Evolutionary conservation across 2,888 invertebrate genomes (phyloP).

Genomic region (Chalcis sispes): DNA sequence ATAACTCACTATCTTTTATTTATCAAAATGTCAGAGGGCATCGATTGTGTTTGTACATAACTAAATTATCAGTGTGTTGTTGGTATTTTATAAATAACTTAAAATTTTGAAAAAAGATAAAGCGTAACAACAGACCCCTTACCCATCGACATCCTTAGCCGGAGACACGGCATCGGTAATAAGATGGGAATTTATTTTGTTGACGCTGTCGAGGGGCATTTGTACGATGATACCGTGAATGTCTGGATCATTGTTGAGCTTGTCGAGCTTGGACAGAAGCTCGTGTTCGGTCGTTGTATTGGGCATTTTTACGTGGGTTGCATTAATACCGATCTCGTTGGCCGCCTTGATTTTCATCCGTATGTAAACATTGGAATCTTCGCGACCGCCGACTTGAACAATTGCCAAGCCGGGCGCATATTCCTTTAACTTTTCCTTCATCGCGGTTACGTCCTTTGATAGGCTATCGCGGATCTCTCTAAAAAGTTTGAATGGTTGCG

Average conservation of each 20-base stretch:
- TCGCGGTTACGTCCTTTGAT: slow-evolving; percentile 80
- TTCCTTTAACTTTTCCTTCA: slow-evolving; percentile 79
- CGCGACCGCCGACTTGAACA: slow-evolving; percentile 96
- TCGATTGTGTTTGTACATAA: slow-evolving; percentile 14
- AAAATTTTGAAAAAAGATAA: not conserved
- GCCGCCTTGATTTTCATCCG: slow-evolving; percentile 96
- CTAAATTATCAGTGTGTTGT: not conserved
- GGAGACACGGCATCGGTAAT: slow-evolving; percentile 93
- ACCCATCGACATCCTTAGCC: slow-evolving; percentile 97
- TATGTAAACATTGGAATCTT: slow-evolving; percentile 99
- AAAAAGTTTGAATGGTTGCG: no score
- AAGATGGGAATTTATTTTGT: slow-evolving; percentile 89
- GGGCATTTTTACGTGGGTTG: slow-evolving; percentile 88
- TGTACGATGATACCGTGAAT: slow-evolving; percentile 98
- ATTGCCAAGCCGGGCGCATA: slow-evolving; percentile 91
- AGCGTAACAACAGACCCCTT: slow-evolving; percentile 65
- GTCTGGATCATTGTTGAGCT: slow-evolving; percentile 88
- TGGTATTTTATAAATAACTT: not conserved
- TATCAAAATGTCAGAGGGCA: slow-evolving; percentile 30
- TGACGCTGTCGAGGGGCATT: slow-evolving; percentile 93
- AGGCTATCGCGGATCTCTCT: slow-evolving; percentile 86
- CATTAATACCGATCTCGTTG: slow-evolving; percentile 90
- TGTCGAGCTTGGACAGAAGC: slow-evolving; percentile 83
- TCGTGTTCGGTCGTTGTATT: slow-evolving; percentile 88
- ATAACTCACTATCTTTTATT: slow-evolving; percentile 5